Percentiles rank a stretch among this genome's conserved stretches.
These are phyloP conservation scores for Tamias sibiricus DNA, from an alignment of 2,113 vertebrate species.

Conservation along the genomic window DNA sequence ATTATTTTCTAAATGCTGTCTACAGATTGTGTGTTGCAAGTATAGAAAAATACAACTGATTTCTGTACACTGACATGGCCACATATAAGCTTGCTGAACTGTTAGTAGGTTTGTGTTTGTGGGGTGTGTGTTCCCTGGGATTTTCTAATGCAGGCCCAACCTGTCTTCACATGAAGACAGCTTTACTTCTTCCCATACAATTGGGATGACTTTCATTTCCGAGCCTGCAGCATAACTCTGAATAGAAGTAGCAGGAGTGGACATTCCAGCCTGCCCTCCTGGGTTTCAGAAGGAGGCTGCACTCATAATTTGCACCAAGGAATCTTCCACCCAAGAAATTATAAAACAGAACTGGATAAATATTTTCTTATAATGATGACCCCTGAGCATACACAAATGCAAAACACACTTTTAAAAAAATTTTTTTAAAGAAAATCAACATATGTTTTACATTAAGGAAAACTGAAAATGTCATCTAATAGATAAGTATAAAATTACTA, in stretches of 20 bases:
- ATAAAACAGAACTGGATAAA: constrained; percentile 34
- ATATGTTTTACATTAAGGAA: constrained; percentile 44
- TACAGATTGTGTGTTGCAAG: neutral
- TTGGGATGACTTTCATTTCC: neutral
- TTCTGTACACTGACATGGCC: neutral
- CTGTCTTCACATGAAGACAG: neutral
- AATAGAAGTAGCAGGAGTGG: neutral
- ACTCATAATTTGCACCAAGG: neutral
- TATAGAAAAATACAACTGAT: neutral
- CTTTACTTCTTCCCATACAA: constrained; percentile 26
- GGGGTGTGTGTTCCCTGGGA: neutral
- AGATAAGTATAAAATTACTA: constrained; percentile 18
- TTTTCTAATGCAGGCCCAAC: neutral
- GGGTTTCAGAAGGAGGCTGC: neutral
- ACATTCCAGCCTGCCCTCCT: neutral
- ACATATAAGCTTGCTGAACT: neutral
- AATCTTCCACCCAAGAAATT: neutral
- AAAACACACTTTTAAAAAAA: constrained; percentile 53
- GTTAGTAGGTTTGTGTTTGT: neutral
- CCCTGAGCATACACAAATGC: constrained; percentile 40
- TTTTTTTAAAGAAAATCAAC: neutral
- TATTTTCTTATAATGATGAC: constrained; percentile 39
- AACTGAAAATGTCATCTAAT: constrained; percentile 13
- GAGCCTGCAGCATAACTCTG: neutral
- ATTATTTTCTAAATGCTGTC: neutral